Evolutionary conservation across 2,888 invertebrate species (phyloP).

Genomic region (Sabatieria punctata): DNA sequence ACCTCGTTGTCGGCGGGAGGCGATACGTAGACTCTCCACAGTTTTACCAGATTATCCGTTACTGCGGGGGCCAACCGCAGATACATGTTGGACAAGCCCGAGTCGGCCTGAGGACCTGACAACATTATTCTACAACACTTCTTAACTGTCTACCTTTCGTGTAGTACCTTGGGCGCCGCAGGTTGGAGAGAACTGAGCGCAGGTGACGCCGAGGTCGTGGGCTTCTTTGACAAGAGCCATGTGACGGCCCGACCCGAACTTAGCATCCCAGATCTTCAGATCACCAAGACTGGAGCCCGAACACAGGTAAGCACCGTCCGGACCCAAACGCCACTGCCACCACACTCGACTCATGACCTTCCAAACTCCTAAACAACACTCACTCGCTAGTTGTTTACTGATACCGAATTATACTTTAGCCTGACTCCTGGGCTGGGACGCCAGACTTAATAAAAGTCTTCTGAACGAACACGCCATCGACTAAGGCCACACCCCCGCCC

Average conservation of each 20-base stretch:
- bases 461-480: too few species aligned
- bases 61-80: slow-evolving; percentile 55
- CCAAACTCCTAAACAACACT: slow-evolving; percentile 33
- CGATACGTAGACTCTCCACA: slow-evolving; percentile 46
- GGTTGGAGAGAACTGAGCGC: slow-evolving; percentile 46
- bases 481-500: too few species aligned
- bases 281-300: slow-evolving; percentile 57
- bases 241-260: slow-evolving; percentile 41
- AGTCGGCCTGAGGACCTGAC: slow-evolving; percentile 11
- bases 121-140: not conserved
- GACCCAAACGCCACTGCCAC: slow-evolving; percentile 53
- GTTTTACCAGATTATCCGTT: slow-evolving; percentile 53
- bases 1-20: not conserved
- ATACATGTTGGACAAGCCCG: slow-evolving; percentile 30
- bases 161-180: slow-evolving; percentile 14
- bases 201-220: slow-evolving; percentile 62
- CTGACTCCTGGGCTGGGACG: too few species aligned
- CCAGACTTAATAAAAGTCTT: too few species aligned
- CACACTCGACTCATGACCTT: slow-evolving; percentile 54
- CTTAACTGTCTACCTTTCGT: not conserved
- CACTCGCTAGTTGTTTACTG: too few species aligned
- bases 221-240: slow-evolving; percentile 48
- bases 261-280: slow-evolving; percentile 40
- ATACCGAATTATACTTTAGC: too few species aligned
- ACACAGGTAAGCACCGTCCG: slow-evolving; percentile 50